Base-by-base conservation (phyloP, 2,113 vertebrate genomes). In the Ciconia maguari region DNA sequence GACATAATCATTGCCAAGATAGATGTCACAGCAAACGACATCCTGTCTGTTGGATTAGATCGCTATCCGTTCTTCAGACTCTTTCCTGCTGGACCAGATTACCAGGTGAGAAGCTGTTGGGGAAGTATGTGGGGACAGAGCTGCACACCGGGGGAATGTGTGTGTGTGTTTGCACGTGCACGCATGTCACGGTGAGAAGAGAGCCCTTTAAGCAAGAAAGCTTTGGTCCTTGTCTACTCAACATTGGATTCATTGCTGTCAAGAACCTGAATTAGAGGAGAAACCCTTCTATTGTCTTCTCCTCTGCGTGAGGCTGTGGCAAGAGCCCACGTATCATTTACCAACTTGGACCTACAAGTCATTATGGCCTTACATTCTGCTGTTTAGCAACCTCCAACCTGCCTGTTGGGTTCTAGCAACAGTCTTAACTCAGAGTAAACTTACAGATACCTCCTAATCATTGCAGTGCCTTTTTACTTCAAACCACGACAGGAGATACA, bases 21-120 rank as follows among this genome's bases (percentile, higher is more conserved):
- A 3, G 99, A 99, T n/a, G 95, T 98, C 51, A 99, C 98, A 2
- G 98, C 99, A 29, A 99, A 99, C 1, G 98, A 99, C 54, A 91
- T 99, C 89, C 96, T 99, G 95, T 89, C 98, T 7, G 78, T 95
- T 3, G 88, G 94, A 29, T 14, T 94, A 60, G 98, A 97, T 11
- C 71, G 79, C 5, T 98, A 98, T 27, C 99, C 98, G 0, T 98
- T 98, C 30, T 98, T 99, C 96, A 98, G 97, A 14, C 97, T 99
- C 72, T 99, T 99, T n/a, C 99, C 99, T 49, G 98, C 98, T 5
- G 87, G 98, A 29, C 77, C 98, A 2, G 81, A 84, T 6, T 38
- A 34, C 42, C 85, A 91, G 96, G 98, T 98, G 80, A 94, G 97
- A 6, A 14, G 11, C 46, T 75, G 34, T 4, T 1, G 3, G 57